These are phyloP conservation scores for Pseudococcus viburni DNA, from an alignment of 2,888 invertebrate species.

Conservation along the genomic window DNA sequence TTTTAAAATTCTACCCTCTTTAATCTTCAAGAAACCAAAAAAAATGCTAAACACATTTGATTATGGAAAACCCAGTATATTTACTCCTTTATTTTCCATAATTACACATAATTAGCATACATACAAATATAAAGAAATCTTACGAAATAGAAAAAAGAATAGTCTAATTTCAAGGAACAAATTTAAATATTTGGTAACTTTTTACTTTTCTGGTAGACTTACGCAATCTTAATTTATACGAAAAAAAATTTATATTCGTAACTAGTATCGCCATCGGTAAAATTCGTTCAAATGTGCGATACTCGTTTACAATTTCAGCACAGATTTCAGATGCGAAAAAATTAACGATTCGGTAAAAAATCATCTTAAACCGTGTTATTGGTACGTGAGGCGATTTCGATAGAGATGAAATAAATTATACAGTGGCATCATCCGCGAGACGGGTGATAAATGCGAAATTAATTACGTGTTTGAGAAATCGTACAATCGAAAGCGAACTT, in stretches of 20 bases:
- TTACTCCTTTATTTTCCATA: background rate
- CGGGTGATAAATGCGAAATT: background rate
- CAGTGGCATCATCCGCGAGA: background rate
- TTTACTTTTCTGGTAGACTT: background rate
- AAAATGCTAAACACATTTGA: background rate
- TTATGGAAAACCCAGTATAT: background rate
- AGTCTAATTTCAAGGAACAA: slow-evolving; percentile 44
- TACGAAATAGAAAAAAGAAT: background rate
- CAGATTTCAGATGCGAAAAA: background rate
- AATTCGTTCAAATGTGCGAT: slow-evolving; percentile 51
- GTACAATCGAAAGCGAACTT: slow-evolving; percentile 53
- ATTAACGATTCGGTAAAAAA: background rate
- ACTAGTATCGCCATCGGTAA: background rate
- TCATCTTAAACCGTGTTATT: background rate
- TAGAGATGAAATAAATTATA: background rate
- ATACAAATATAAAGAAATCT: background rate
- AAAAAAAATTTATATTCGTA: background rate
- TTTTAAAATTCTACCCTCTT: too few species aligned
- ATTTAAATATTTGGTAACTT: slow-evolving; percentile 43
- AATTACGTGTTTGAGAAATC: slow-evolving; percentile 30
- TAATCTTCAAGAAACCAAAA: too few species aligned
- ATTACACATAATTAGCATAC: background rate
- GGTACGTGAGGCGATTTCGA: background rate
- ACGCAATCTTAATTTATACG: background rate
- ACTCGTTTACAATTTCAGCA: background rate